Percentiles rank a stretch among this genome's conserved stretches.
Conservation (phyloP, 2,888 invertebrate genomes). For the Phaonia tiefii region DNA sequence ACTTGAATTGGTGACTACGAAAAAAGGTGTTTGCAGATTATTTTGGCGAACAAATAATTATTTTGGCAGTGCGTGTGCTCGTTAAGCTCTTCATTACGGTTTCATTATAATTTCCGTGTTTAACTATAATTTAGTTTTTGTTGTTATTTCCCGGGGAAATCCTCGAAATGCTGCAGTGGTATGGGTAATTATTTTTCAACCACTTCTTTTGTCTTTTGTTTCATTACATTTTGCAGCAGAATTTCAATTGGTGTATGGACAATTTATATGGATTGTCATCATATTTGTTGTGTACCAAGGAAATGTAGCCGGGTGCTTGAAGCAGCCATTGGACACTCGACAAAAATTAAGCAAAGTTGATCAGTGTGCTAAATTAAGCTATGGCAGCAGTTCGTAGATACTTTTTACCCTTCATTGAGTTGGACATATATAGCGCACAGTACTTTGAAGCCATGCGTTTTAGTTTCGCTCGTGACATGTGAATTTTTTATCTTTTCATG, state of each 20-base stretch:
- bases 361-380: conserved; percentile 25
- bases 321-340: conserved; percentile 44
- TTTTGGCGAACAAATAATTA: neutral
- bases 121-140: conserved; percentile 45
- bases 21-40: conserved; percentile 24
- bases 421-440: neutral
- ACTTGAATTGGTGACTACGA: conserved; percentile 14
- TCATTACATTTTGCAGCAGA: conserved; percentile 31
- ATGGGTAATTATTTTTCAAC: conserved; percentile 70
- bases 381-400: neutral
- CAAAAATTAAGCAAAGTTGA: conserved; percentile 19
- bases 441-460: neutral
- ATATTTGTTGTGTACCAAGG: conserved; percentile 36
- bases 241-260: conserved; percentile 68
- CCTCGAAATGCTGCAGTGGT: conserved; percentile 33
- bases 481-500: too few species aligned
- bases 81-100: conserved; percentile 65
- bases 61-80: neutral
- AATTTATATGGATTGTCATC: conserved; percentile 60
- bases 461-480: too few species aligned
- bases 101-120: conserved; percentile 42
- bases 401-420: neutral
- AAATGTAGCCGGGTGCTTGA: neutral
- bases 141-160: neutral
- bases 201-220: conserved; percentile 31